A percentile compares a stretch with the other conserved stretches of the same genome.
These are phyloP conservation scores for Bombus cullumanus DNA, from an alignment of 1,140 invertebrate species.

Conservation along the genomic window DNA sequence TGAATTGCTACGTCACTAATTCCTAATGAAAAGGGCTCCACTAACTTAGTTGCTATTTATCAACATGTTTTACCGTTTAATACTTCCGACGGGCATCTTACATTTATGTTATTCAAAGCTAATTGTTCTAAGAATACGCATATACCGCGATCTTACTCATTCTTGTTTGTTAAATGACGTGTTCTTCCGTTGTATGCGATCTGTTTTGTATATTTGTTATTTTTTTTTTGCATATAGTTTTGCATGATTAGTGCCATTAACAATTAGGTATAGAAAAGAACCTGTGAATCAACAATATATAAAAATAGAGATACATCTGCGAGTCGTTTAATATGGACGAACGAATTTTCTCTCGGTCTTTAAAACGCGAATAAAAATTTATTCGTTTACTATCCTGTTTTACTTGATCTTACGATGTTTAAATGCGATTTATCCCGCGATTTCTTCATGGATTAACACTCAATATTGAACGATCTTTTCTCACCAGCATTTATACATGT, in stretches of 20 bases:
- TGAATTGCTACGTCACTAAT: not conserved
- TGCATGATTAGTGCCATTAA: slow-evolving; percentile 51
- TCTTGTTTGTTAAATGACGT: slow-evolving; percentile 2
- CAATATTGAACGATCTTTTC: not conserved
- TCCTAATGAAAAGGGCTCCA: not conserved
- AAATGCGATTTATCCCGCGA: not conserved
- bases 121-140: slow-evolving; percentile 30
- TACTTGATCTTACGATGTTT: slow-evolving; percentile 22
- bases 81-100: slow-evolving; percentile 21
- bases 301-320: slow-evolving; percentile 12
- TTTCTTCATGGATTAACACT: no score
- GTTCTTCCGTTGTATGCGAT: slow-evolving; percentile 27
- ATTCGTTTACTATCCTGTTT: slow-evolving; percentile 7
- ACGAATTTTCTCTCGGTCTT: not conserved
- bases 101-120: slow-evolving; percentile 5
- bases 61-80: not conserved
- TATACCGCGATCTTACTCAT: slow-evolving; percentile 1
- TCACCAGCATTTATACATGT: not conserved
- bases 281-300: slow-evolving; percentile 1
- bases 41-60: slow-evolving; percentile 11
- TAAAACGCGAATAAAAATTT: not conserved
- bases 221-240: not conserved
- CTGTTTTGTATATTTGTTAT: slow-evolving; percentile 9
- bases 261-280: not conserved
- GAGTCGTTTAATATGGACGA: not conserved